phyloP scores from a whole-genome alignment of 2,888 invertebrate species.

The Megamerina dolium region DNA sequence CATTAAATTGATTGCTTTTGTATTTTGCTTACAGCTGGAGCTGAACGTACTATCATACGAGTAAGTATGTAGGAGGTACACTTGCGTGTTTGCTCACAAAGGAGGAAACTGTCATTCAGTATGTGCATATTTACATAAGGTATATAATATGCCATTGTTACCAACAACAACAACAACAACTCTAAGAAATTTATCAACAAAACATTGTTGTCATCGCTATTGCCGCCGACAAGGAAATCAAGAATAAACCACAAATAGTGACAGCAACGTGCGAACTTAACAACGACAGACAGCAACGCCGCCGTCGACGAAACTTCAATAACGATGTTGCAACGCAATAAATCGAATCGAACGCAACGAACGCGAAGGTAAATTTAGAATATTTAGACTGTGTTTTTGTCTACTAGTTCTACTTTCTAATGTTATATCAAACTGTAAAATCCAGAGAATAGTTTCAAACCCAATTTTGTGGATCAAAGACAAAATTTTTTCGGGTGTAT shows the following conservation, averaged over 20 bases:
- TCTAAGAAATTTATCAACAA: background rate
- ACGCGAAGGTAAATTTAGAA: constrained; percentile 9
- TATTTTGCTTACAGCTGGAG: too few species aligned
- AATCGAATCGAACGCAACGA: constrained; percentile 22
- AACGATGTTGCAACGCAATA: constrained; percentile 22
- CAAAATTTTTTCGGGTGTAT: too few species aligned
- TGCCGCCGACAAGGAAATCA: constrained; percentile 1
- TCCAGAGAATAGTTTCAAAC: too few species aligned
- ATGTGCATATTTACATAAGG: background rate
- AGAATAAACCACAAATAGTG: background rate
- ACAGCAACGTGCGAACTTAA: background rate
- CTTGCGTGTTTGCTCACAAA: background rate
- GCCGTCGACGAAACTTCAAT: too few species aligned
- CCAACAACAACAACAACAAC: constrained; percentile 4
- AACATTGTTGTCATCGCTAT: too few species aligned
- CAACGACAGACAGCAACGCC: background rate
- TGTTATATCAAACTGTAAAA: too few species aligned
- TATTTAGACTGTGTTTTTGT: too few species aligned
- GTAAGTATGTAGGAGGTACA: background rate
- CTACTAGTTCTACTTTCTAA: too few species aligned
- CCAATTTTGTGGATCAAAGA: too few species aligned
- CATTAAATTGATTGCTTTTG: too few species aligned
- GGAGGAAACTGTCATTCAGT: background rate
- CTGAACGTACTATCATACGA: constrained; percentile 18
- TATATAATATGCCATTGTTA: constrained; percentile 17